Base-by-base conservation (phyloP, 2,113 vertebrate genomes). In the Ardeotis arabs region DNA sequence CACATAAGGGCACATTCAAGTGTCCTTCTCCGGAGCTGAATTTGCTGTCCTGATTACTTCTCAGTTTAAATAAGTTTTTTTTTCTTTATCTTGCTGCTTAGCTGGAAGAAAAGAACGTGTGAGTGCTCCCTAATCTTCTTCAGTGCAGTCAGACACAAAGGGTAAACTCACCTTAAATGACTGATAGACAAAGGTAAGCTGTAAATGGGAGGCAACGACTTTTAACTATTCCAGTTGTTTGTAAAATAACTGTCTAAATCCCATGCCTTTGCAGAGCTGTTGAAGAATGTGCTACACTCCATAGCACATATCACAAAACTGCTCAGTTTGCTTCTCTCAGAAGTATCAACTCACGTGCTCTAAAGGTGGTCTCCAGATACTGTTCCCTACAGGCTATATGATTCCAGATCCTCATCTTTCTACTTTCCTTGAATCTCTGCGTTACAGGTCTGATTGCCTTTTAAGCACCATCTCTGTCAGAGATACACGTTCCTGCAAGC, bases 401-500 rank as follows among this genome's bases (percentile, higher is more conserved):
- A 82, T 68, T 78, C 25, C 12, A 52, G 24, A 44, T 37, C 33
- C 35, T 62, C 9, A 7, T 59, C 9, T 37, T 52, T 13, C 55
- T 58, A 4, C 56, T 39, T 67, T 37, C 35, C 6, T 29, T 1
- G 0, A 75, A 84, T 63, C 17, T 89, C 69, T 66, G 29, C 21
- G 8, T 55, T 67, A 28, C 0, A 6, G 28, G 20, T 23, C 13
- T 35, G 17, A 14, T 35, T 92, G 50, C 28, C 53, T 89, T 64
- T 62, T 35, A 80, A 83, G 37, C 24, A 49, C 18, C 15, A 27
- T 7, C 33, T 86, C 49, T 12, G 4, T 20, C 58, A 79, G 27
- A 49, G 31, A 41, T 2, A 37, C 2, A 18, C 0, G 1, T 45
- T 56, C 55, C 27, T 70, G 31, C 0, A 0, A 66, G 47, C 24